Conservation (phyloP, 1,140 invertebrate species). For the Akabosia matsudoensis region DNA sequence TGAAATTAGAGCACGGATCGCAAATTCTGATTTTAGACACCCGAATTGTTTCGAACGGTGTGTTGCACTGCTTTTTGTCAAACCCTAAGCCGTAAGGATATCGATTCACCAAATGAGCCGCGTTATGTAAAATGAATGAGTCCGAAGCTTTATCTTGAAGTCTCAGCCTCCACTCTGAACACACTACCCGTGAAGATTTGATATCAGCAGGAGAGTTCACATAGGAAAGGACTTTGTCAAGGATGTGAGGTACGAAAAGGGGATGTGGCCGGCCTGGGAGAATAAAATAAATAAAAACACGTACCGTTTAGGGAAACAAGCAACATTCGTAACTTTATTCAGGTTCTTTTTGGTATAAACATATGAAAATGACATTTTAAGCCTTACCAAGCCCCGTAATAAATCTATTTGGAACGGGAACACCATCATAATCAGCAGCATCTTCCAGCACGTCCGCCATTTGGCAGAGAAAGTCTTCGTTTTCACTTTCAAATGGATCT, state of each 20-base stretch:
- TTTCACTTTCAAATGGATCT: too few relatives aligned
- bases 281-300: too few relatives aligned
- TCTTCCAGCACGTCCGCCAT: too few relatives aligned
- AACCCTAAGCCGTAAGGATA: background rate
- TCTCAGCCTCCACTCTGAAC: background rate
- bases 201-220: background rate
- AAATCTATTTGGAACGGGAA: too few relatives aligned
- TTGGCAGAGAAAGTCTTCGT: too few relatives aligned
- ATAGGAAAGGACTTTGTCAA: background rate
- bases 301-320: too few relatives aligned
- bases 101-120: background rate
- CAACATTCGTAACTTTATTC: too few relatives aligned
- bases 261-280: background rate
- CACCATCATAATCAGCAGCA: too few relatives aligned
- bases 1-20: background rate
- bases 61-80: background rate
- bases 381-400: too few relatives aligned
- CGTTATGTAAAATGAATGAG: background rate
- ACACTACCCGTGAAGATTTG: background rate
- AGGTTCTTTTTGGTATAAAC: too few relatives aligned
- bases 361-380: too few relatives aligned
- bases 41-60: background rate
- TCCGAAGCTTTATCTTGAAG: background rate
- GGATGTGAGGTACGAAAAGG: background rate
- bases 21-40: background rate